phyloP scores from a whole-genome alignment of 2,113 vertebrate genomes.

The Pedetes capensis region DNA sequence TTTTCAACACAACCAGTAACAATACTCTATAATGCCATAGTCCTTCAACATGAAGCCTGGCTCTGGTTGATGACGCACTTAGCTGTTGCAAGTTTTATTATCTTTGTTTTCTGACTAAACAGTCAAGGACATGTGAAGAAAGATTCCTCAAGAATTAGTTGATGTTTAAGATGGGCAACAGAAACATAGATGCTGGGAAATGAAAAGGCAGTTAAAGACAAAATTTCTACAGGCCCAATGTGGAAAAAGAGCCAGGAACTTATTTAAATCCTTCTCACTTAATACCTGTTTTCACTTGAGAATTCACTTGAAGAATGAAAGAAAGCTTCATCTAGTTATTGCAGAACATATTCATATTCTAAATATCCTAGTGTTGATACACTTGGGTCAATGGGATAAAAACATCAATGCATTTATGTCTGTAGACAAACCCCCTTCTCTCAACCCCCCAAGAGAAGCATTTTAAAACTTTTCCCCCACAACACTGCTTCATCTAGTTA shows the following conservation, averaged over 20 bases:
- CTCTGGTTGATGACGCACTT: background rate
- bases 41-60: conserved; percentile 23
- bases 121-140: conserved; percentile 57
- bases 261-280: conserved; percentile 41
- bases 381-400: background rate
- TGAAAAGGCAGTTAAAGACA: background rate
- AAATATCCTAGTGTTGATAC: background rate
- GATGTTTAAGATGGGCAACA: conserved; percentile 26
- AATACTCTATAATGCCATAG: background rate
- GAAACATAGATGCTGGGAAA: conserved; percentile 37
- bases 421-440: background rate
- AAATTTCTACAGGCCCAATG: conserved; percentile 18
- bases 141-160: conserved; percentile 35
- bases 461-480: no score
- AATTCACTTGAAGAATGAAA: background rate
- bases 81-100: conserved; percentile 55
- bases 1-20: conserved; percentile 4
- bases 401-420: background rate
- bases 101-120: conserved; percentile 59
- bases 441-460: no score
- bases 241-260: conserved; percentile 12
- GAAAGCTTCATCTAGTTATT: background rate
- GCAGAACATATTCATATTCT: background rate
- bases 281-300: conserved; percentile 35
- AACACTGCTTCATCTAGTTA: background rate